phyloP scores from a whole-genome alignment of 2,888 invertebrate species.

The Fissipunctia ypsillon region DNA sequence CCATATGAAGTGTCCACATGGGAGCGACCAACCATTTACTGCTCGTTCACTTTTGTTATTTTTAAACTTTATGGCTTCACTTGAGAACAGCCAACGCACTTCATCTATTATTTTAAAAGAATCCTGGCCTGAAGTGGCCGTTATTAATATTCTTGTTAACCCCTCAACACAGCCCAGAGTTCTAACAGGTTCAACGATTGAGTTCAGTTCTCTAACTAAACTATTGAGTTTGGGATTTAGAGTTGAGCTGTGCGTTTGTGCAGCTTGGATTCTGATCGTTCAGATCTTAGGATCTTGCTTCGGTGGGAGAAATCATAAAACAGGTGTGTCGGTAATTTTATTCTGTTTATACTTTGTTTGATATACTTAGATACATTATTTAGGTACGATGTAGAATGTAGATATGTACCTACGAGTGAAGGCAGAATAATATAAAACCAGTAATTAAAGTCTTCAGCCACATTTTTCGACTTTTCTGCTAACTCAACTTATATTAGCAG shows the following conservation, averaged over 20 bases:
- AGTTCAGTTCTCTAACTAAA: slow-evolving; percentile 24
- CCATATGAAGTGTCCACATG: slow-evolving; percentile 35
- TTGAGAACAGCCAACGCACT: slow-evolving; percentile 30
- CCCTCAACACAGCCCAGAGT: neutral
- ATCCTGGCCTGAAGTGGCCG: slow-evolving; percentile 24
- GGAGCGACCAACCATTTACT: slow-evolving; percentile 43
- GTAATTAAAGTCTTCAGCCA: neutral
- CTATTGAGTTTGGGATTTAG: slow-evolving; percentile 16
- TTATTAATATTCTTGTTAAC: slow-evolving; percentile 31
- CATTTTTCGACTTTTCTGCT: neutral
- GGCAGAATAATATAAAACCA: neutral
- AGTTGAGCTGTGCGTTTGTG: slow-evolving; percentile 1
- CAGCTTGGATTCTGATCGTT: slow-evolving; percentile 6
- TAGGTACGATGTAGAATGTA: neutral
- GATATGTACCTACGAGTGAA: no score
- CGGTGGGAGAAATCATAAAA: neutral
- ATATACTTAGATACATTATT: neutral
- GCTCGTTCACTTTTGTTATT: slow-evolving; percentile 45
- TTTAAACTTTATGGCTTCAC: slow-evolving; percentile 45
- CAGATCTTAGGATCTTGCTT: neutral
- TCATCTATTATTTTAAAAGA: slow-evolving; percentile 34
- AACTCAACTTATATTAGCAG: neutral
- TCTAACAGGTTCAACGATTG: slow-evolving; percentile 12
- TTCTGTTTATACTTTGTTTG: neutral
- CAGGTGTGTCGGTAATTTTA: neutral